Evolutionary conservation across 2,888 invertebrate species (phyloP).

Genomic region (Agonopterix heracliana): DNA sequence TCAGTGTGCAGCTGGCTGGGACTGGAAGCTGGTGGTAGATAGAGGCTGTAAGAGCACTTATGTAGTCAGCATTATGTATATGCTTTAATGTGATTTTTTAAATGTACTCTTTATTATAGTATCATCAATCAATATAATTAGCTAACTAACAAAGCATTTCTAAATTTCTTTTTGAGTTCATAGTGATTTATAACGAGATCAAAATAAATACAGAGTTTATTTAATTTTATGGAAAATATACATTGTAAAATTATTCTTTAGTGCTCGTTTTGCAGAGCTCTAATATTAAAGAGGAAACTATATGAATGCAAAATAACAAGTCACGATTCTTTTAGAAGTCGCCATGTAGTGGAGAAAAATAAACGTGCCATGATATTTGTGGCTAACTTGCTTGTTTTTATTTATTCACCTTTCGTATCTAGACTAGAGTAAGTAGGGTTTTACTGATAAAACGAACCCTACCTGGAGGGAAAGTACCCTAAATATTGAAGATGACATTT

Average conservation of each 20-base stretch:
- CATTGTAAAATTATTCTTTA: constrained; percentile 70
- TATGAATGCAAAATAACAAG: constrained; percentile 75
- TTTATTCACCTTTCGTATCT: constrained; percentile 20
- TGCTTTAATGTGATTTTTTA: constrained; percentile 78
- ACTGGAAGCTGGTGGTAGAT: constrained; percentile 23
- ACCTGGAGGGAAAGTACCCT: too few relatives aligned
- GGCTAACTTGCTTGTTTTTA: constrained; percentile 56
- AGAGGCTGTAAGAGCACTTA: constrained; percentile 68
- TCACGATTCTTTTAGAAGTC: constrained; percentile 77
- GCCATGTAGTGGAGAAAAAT: constrained; percentile 78
- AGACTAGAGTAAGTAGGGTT: too few relatives aligned
- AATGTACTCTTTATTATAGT: constrained; percentile 76
- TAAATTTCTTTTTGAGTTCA: constrained; percentile 63
- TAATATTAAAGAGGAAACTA: constrained; percentile 56
- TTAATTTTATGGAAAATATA: constrained; percentile 74
- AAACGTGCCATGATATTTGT: constrained; percentile 78
- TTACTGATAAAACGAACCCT: too few relatives aligned
- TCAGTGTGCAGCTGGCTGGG: constrained; percentile 39
- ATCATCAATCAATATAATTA: constrained; percentile 74
- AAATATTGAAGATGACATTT: too few relatives aligned
- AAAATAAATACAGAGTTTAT: constrained; percentile 75
- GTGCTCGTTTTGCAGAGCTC: constrained; percentile 64
- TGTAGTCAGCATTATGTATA: constrained; percentile 78
- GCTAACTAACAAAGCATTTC: constrained; percentile 71
- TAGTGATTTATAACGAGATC: constrained; percentile 74